Percentiles rank a stretch among this genome's conserved stretches.
Evolutionary conservation across 2,888 invertebrate genomes (phyloP).

Genomic region (Apodemia duryi): DNA sequence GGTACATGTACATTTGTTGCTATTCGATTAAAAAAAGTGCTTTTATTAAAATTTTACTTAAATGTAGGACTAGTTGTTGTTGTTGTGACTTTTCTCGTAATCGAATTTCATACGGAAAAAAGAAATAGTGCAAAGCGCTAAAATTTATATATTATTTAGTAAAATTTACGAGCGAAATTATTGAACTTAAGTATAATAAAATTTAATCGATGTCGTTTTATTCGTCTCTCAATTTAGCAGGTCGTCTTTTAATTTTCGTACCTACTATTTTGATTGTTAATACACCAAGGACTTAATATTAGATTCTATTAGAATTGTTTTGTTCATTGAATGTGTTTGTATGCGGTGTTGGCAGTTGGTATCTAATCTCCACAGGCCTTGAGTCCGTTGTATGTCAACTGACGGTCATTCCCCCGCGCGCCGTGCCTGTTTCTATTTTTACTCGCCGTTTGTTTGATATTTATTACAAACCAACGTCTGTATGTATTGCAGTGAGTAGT

Average conservation of each 20-base stretch:
- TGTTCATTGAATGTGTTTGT: slow-evolving; percentile 52
- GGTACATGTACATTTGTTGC: too few species aligned
- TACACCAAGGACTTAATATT: background rate
- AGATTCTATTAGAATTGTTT: slow-evolving; percentile 35
- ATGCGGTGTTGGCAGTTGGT: slow-evolving; percentile 58
- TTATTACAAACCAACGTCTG: slow-evolving; percentile 51
- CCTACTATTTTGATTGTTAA: background rate
- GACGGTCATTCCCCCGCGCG: slow-evolving; percentile 68
- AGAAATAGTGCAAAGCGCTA: too few species aligned
- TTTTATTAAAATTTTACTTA: too few species aligned
- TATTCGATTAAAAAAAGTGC: too few species aligned
- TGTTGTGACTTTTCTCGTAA: too few species aligned
- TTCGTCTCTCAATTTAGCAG: background rate
- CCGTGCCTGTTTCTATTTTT: slow-evolving; percentile 67
- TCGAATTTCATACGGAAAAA: too few species aligned
- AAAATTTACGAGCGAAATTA: too few species aligned
- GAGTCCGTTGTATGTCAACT: slow-evolving; percentile 75
- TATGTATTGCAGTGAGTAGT: slow-evolving; percentile 37
- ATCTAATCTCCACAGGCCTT: slow-evolving; percentile 75
- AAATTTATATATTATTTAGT: too few species aligned
- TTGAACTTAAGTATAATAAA: too few species aligned
- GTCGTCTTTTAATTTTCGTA: too few species aligned
- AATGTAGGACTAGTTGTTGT: too few species aligned
- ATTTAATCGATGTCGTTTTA: background rate
- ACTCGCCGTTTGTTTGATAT: slow-evolving; percentile 65